Evolutionary conservation across 2,797 vertebrate species (phyloP).

Genomic region (Rhabdophis nuchalis): DNA sequence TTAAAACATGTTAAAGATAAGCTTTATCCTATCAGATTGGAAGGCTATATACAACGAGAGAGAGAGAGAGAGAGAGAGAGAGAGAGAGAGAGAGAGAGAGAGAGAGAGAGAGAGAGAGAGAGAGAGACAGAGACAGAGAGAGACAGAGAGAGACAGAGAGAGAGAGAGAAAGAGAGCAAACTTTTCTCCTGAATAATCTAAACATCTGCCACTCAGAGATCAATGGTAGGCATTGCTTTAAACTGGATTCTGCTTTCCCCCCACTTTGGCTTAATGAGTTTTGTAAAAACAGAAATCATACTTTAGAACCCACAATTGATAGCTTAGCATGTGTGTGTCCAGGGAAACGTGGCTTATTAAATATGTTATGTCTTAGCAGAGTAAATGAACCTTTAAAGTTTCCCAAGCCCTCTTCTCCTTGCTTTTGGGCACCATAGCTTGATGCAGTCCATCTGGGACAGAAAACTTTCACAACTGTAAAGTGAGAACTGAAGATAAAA

Average conservation of each 20-base stretch:
- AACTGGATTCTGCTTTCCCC: neutral
- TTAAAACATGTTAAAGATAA: neutral
- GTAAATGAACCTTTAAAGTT: neutral
- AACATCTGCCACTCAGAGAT: neutral
- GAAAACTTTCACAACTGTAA: neutral
- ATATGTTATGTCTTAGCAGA: neutral
- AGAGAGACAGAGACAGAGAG: too few species aligned
- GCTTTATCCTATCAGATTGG: neutral
- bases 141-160: too few species aligned
- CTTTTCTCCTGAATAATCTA: neutral
- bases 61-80: too few species aligned
- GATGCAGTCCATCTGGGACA: neutral
- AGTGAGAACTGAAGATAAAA: neutral
- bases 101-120: too few species aligned
- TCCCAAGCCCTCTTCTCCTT: neutral
- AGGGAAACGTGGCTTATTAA: neutral
- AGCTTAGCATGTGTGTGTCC: neutral
- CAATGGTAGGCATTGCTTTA: neutral
- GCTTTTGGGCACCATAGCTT: neutral
- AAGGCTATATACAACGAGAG: neutral
- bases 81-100: too few species aligned
- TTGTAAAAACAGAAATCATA: neutral
- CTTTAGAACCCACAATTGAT: neutral
- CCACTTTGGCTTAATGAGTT: neutral
- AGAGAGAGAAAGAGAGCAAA: neutral